Base-by-base conservation (phyloP, 2,113 vertebrate genomes). In the Perca schrenkii region DNA sequence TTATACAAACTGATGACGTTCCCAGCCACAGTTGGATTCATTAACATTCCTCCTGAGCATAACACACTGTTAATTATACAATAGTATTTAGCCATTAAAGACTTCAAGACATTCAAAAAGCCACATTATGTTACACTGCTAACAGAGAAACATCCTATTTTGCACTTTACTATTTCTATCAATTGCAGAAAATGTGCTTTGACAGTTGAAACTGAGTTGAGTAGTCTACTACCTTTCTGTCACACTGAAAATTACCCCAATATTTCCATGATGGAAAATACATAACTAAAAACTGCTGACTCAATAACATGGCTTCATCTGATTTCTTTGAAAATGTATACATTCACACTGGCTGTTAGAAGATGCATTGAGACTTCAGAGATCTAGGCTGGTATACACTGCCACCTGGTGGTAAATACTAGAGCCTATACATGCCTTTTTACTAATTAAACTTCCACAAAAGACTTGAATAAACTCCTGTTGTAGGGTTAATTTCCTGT, bases 321-420 rank as follows among this genome's bases (percentile, higher is more conserved):
- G 43, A 47, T 8, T 15, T 7, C 46, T 53, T 40, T 68, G 17
- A 13, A 13, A 22, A 52, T 12, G 15, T 40, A 12, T 28, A 65
- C 34, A 22, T 34, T 58, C 43, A 31, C 21, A 40, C 36, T 40
- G 36, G 36, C 36, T 40, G 36, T 40, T 40, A 40, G 36, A 40
- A 8, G 36, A 10, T 10, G 1, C 8, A 40, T 40, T 10, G 36
- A 40, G 36, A 40, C 8, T 43, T 43, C 40, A 43, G 40, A 43
- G 10, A 43, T 43, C 10, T 76, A 25, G 15, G n/a, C 16, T 77
- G 78, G 50, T 71, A 25, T n/a, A 85, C 68, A 66, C 77, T 74
- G 88, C 86, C 89, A 89, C 68, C 92, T 90, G 22, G 74, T 90
- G 92, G 79, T 5, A 34, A 63, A 52, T 17, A 28, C 49, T 17